Conservation (phyloP, 2,888 invertebrate genomes). For the Cantharis rustica region DNA sequence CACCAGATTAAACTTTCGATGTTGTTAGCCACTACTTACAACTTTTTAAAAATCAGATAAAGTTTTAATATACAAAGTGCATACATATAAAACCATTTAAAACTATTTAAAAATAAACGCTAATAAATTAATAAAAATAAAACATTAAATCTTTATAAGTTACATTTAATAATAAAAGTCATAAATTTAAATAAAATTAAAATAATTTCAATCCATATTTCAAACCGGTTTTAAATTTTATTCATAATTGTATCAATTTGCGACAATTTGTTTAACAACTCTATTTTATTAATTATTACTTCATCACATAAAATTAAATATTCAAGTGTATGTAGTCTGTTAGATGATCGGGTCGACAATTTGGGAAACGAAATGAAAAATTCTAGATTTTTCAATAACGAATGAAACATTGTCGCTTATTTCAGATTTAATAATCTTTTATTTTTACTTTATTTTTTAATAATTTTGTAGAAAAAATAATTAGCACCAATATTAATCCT, state of each 20-base stretch:
- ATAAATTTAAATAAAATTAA: neutral
- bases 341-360: too few relatives aligned
- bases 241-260: neutral
- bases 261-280: neutral
- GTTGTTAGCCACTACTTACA: constrained; percentile 27
- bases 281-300: neutral
- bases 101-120: neutral
- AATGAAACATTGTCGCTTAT: too few relatives aligned
- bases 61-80: neutral
- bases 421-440: too few relatives aligned
- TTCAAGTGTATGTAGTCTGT: neutral
- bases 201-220: neutral
- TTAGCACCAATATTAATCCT: neutral
- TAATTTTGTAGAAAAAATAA: neutral
- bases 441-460: neutral
- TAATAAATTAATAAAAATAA: neutral
- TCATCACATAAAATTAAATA: neutral
- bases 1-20: constrained; percentile 30
- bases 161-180: neutral
- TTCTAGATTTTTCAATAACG: too few relatives aligned
- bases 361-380: too few relatives aligned
- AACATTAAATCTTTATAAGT: neutral
- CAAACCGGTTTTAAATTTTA: neutral
- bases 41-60: constrained; percentile 17
- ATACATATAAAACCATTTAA: neutral